phyloP scores from a whole-genome alignment of 1,140 invertebrate species.

The Drosophila varians region DNA sequence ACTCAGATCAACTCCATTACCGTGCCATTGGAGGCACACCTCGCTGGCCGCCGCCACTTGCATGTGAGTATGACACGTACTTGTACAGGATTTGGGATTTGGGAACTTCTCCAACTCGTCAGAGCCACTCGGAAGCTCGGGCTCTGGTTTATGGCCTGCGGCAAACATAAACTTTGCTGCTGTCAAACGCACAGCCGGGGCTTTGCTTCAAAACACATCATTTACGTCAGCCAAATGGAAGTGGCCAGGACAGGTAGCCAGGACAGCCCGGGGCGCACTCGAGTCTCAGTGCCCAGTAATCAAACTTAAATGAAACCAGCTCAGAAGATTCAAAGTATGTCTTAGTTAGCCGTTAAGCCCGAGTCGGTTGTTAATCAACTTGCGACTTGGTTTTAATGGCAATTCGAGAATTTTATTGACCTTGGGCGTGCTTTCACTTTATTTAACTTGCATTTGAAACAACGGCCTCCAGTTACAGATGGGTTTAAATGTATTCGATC shows the following conservation, averaged over 20 bases:
- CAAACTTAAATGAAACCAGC: background rate
- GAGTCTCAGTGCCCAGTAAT: background rate
- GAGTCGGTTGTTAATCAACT: background rate
- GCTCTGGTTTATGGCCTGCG: conserved; percentile 56
- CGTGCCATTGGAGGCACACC: background rate
- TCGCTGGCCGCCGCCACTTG: conserved; percentile 10
- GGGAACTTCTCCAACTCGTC: background rate
- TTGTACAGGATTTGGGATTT: conserved; percentile 5
- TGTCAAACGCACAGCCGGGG: conserved; percentile 31
- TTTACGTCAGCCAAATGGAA: conserved; percentile 3
- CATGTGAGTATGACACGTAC: conserved; percentile 65
- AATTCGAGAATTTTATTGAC: background rate
- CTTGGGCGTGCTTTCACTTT: background rate
- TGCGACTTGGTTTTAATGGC: background rate
- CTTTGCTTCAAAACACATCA: conserved; percentile 22
- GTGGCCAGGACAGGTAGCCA: too few relatives aligned
- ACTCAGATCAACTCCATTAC: conserved; percentile 2
- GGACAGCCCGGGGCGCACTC: background rate
- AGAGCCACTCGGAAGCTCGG: conserved; percentile 53
- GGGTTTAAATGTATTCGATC: too few relatives aligned
- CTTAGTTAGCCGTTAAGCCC: background rate
- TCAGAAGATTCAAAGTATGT: background rate
- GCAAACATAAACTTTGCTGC: conserved; percentile 36
- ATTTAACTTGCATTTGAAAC: background rate
- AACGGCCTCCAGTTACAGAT: background rate